A percentile compares a stretch with the other conserved stretches of the same genome.
These are phyloP conservation scores for Podarcis muralis DNA, from an alignment of 2,113 vertebrate species.

Conservation along the genomic window DNA sequence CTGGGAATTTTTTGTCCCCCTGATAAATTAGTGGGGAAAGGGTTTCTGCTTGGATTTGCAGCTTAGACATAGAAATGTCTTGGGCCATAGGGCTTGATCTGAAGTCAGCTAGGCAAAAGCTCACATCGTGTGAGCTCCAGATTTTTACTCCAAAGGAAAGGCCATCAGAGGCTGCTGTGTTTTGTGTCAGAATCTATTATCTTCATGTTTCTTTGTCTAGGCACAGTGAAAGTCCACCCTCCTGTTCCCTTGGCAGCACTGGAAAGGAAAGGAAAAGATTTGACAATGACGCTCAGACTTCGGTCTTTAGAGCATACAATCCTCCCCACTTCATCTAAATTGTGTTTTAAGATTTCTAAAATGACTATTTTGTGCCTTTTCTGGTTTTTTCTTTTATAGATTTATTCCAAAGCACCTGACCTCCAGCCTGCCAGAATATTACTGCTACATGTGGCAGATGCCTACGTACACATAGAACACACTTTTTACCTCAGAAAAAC, in stretches of 20 bases:
- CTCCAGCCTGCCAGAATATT: not conserved
- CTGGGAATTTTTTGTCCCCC: constrained; percentile 12
- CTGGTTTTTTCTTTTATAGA: not conserved
- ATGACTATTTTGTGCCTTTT: not conserved
- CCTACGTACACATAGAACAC: not conserved
- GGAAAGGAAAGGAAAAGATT: constrained; percentile 34
- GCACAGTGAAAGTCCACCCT: constrained; percentile 45
- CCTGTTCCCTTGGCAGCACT: constrained; percentile 36
- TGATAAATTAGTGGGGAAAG: not conserved
- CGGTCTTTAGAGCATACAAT: constrained; percentile 28
- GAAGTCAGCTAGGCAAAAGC: constrained; percentile 62
- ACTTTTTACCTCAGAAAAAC: not conserved
- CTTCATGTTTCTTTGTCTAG: constrained; percentile 63
- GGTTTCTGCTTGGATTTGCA: not conserved
- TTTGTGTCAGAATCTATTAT: constrained; percentile 73
- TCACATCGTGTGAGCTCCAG: constrained; percentile 65
- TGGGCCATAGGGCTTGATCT: not conserved
- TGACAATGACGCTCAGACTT: constrained; percentile 10
- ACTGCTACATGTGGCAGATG: not conserved
- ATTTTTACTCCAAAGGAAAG: constrained; percentile 63
- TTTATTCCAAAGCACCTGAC: not conserved
- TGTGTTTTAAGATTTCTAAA: constrained; percentile 30
- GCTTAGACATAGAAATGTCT: not conserved
- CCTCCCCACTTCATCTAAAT: constrained; percentile 43
- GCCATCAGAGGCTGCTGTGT: constrained; percentile 40